A percentile compares a stretch with the other conserved stretches of the same genome.
Evolutionary conservation across 2,797 vertebrate species (phyloP).

Genomic region (Spea hammondii): DNA sequence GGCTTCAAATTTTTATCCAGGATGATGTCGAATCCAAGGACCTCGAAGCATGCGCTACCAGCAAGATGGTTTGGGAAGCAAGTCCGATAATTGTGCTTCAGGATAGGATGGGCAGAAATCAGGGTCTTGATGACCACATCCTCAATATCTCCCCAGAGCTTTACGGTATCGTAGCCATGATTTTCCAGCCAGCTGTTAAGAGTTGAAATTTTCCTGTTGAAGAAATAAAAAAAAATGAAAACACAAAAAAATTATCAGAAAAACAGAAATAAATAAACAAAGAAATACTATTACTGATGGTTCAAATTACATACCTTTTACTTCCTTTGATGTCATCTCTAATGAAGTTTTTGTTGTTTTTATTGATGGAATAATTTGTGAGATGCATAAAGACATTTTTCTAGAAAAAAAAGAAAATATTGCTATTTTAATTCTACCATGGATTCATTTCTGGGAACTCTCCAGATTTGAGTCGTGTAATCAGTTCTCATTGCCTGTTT

Average conservation of each 20-base stretch:
- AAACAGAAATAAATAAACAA: neutral
- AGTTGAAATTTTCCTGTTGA: constrained; percentile 71
- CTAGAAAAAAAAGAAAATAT: constrained; percentile 54
- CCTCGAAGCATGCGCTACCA: constrained; percentile 72
- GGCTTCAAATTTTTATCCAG: constrained; percentile 72
- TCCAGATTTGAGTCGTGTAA: too few species aligned
- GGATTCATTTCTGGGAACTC: neutral
- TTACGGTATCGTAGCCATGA: constrained; percentile 59
- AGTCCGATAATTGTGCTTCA: constrained; percentile 74
- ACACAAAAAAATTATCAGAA: neutral
- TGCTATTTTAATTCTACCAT: neutral
- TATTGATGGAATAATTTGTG: constrained; percentile 78
- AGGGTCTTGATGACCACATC: constrained; percentile 74
- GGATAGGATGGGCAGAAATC: constrained; percentile 69
- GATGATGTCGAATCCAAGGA: constrained; percentile 76
- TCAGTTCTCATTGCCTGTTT: too few species aligned
- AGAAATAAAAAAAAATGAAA: neutral
- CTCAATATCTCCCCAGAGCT: constrained; percentile 70
- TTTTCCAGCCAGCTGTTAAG: constrained; percentile 67
- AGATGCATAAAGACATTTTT: constrained; percentile 74
- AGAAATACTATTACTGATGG: neutral
- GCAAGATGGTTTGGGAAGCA: constrained; percentile 67
- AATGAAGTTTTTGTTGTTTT: constrained; percentile 69
- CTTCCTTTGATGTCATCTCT: constrained; percentile 66
- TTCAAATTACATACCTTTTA: constrained; percentile 65